Conservation (phyloP, 2,797 vertebrate genomes). For the Clarias fuscus region DNA sequence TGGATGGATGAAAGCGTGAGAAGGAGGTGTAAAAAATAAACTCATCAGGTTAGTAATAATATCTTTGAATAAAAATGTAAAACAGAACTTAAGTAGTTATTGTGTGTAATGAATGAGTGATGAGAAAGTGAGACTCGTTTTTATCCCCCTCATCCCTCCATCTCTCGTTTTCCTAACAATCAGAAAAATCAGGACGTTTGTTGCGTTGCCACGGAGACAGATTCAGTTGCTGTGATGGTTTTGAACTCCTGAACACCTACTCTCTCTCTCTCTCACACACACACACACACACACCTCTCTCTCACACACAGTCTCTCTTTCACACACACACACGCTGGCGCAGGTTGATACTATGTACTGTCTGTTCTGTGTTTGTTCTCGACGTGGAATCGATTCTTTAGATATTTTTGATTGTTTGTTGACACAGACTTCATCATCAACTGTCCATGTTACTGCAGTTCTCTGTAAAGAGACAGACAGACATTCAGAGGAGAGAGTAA, state of each 20-base stretch:
- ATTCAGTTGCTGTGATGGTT: neutral
- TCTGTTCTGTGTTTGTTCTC: slow-evolving; percentile 60
- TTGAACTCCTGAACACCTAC: neutral
- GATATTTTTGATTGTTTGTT: slow-evolving; percentile 78
- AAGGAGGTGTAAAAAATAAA: neutral
- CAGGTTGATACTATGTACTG: slow-evolving; percentile 22
- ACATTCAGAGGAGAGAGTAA: neutral
- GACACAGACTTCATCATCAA: slow-evolving; percentile 90
- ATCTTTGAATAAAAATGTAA: neutral
- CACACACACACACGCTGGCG: slow-evolving; percentile 30
- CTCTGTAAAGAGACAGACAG: slow-evolving; percentile 74
- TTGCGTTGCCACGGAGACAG: slow-evolving; percentile 4
- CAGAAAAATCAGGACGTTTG: neutral
- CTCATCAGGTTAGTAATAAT: neutral
- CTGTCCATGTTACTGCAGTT: slow-evolving; percentile 99
- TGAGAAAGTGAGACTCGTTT: neutral
- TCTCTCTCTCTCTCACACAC: neutral
- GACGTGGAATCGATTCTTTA: slow-evolving; percentile 58
- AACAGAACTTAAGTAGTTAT: neutral
- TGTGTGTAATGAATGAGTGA: neutral
- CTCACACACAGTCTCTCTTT: neutral
- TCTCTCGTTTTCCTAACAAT: neutral
- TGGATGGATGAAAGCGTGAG: neutral
- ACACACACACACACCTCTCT: neutral
- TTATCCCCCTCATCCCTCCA: neutral